Evolutionary conservation across 2,797 vertebrate genomes (phyloP).

Genomic region (Notoglanidium macrostoma): DNA sequence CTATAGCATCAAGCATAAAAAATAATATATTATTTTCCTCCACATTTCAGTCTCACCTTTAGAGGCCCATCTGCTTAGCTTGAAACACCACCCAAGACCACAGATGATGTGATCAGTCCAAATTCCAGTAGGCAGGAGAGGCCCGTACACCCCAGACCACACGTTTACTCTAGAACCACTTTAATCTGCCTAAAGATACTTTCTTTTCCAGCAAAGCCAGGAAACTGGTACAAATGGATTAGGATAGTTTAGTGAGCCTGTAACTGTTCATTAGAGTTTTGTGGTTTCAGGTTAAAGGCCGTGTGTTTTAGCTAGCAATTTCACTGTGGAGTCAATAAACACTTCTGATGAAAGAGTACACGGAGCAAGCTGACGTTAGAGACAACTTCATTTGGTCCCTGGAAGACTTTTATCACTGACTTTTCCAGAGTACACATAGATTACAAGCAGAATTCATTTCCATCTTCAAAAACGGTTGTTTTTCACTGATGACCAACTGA

Average conservation of each 20-base stretch:
- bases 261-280: conserved; percentile 28
- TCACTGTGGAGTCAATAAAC: conserved; percentile 15
- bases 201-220: conserved; percentile 1
- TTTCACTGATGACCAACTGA: not conserved
- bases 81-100: conserved; percentile 7
- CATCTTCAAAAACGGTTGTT: not conserved
- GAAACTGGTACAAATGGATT: conserved; percentile 1
- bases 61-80: not conserved
- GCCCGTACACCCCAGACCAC: conserved; percentile 41
- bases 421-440: not conserved
- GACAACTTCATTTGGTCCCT: not conserved
- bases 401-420: not conserved
- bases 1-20: not conserved
- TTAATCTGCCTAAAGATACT: conserved; percentile 53
- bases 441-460: not conserved
- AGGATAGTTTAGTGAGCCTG: not conserved
- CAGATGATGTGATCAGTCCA: conserved; percentile 16
- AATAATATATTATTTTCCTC: not conserved
- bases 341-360: conserved; percentile 25
- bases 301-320: conserved; percentile 5
- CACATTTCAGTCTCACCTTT: not conserved
- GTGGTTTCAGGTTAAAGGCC: conserved; percentile 32
- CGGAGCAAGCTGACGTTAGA: not conserved
- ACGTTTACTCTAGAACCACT: conserved; percentile 59
- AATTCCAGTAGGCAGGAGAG: not conserved